These are phyloP conservation scores for Simalia tracyae DNA, from an alignment of 2,797 vertebrate species.

Conservation along the genomic window DNA sequence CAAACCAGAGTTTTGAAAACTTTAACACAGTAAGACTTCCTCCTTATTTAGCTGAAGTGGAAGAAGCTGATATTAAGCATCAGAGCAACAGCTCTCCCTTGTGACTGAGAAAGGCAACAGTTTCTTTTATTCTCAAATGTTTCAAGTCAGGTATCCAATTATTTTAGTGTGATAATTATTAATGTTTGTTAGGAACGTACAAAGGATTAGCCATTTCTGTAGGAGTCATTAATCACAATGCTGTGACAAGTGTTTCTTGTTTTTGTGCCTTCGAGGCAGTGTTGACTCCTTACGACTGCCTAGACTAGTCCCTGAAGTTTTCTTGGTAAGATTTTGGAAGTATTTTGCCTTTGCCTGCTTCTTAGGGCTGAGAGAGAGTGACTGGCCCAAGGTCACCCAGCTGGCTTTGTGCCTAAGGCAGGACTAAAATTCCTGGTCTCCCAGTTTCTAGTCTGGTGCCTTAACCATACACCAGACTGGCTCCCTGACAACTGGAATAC, in stretches of 20 bases:
- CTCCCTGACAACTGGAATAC: background rate
- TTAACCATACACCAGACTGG: background rate
- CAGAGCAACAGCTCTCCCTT: slow-evolving; percentile 63
- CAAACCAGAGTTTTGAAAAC: background rate
- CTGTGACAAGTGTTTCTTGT: background rate
- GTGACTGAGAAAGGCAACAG: slow-evolving; percentile 48
- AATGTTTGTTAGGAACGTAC: background rate
- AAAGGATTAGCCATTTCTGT: background rate
- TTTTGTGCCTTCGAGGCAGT: background rate
- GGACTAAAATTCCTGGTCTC: background rate
- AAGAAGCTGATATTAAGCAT: background rate
- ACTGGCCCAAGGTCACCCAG: background rate
- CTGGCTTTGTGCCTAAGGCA: background rate
- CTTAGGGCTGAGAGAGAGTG: background rate
- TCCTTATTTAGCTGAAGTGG: background rate
- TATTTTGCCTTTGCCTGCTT: background rate
- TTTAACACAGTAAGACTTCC: background rate
- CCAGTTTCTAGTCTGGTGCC: background rate
- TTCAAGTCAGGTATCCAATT: background rate
- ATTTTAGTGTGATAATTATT: too few relatives aligned
- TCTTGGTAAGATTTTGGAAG: background rate
- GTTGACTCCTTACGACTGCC: background rate
- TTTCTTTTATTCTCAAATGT: background rate
- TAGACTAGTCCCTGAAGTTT: too few relatives aligned
- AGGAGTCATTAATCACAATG: background rate